A percentile compares a stretch with the other conserved stretches of the same genome.
These are phyloP conservation scores for Fistularia commersonii DNA, from an alignment of 2,797 vertebrate genomes.

Conservation along the genomic window DNA sequence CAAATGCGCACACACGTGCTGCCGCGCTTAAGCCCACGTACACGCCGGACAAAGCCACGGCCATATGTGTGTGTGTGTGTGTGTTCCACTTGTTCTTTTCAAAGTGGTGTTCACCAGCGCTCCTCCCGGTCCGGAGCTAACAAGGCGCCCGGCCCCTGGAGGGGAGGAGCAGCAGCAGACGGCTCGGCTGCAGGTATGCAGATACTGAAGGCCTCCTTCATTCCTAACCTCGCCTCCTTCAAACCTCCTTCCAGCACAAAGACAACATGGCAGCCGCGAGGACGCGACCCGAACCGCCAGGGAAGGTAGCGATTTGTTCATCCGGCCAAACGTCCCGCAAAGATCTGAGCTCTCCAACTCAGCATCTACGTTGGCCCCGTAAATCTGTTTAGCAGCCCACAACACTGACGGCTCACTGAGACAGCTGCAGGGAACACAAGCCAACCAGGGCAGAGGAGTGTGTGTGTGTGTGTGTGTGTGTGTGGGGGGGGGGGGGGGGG, in stretches of 20 bases:
- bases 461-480: too few species aligned
- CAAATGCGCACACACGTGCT: slow-evolving; percentile 4
- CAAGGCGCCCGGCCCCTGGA: slow-evolving; percentile 55
- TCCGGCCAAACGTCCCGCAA: slow-evolving; percentile 13
- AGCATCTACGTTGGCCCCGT: slow-evolving; percentile 44
- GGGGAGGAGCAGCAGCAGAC: slow-evolving; percentile 59
- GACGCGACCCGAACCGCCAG: too few species aligned
- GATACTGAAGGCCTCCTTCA: slow-evolving; percentile 46
- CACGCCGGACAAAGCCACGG: too few species aligned
- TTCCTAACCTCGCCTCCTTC: too few species aligned
- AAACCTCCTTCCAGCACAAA: slow-evolving; percentile 19
- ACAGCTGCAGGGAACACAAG: slow-evolving; percentile 45
- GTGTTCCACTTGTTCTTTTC: slow-evolving; percentile 48
- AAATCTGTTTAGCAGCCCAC: slow-evolving; percentile 48
- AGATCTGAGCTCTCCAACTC: slow-evolving; percentile 41
- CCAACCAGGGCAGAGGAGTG: slow-evolving; percentile 53
- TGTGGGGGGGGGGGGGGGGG: too few species aligned
- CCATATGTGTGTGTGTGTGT: slow-evolving; percentile 23
- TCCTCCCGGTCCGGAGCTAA: slow-evolving; percentile 50
- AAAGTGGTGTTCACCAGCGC: slow-evolving; percentile 50
- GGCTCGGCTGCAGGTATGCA: slow-evolving; percentile 56
- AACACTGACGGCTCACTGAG: slow-evolving; percentile 37
- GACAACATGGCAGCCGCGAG: too few species aligned
- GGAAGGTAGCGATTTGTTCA: background rate
- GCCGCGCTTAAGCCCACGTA: slow-evolving; percentile 16